phyloP scores from a whole-genome alignment of 2,113 vertebrate genomes.

The Neolamprologus devosi region DNA sequence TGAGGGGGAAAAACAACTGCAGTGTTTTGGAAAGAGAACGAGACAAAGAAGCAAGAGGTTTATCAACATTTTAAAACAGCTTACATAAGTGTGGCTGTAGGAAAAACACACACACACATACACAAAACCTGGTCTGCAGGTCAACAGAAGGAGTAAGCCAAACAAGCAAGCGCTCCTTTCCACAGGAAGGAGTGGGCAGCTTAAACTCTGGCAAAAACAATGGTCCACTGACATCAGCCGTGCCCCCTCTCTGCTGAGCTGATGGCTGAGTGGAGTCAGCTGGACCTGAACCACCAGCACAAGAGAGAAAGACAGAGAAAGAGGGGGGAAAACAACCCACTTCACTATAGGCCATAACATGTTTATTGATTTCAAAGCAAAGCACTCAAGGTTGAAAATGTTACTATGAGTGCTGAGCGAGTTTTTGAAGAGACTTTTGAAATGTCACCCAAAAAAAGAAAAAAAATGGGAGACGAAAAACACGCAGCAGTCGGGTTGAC shows the following conservation, averaged over 20 bases:
- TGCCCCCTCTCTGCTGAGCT: neutral
- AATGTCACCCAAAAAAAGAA: neutral
- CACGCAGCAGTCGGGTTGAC: neutral
- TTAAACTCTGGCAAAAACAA: neutral
- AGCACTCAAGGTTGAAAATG: neutral
- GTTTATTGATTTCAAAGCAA: neutral
- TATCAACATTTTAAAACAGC: neutral
- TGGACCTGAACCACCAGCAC: neutral
- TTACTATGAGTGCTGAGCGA: neutral
- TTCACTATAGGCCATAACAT: neutral
- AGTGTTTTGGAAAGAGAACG: neutral
- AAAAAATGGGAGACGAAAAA: neutral
- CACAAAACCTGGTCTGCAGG: neutral
- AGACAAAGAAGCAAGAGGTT: neutral
- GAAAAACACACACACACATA: neutral
- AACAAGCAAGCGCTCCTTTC: neutral
- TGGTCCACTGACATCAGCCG: neutral
- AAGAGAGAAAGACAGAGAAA: neutral
- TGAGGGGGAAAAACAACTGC: neutral
- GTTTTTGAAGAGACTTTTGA: neutral
- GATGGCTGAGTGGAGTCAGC: neutral
- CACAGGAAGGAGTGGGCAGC: neutral
- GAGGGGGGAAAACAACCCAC: fast-evolving
- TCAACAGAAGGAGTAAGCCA: neutral
- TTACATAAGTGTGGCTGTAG: neutral